Conservation (phyloP, 2,888 invertebrate species). For the Augiades crinisus region DNA sequence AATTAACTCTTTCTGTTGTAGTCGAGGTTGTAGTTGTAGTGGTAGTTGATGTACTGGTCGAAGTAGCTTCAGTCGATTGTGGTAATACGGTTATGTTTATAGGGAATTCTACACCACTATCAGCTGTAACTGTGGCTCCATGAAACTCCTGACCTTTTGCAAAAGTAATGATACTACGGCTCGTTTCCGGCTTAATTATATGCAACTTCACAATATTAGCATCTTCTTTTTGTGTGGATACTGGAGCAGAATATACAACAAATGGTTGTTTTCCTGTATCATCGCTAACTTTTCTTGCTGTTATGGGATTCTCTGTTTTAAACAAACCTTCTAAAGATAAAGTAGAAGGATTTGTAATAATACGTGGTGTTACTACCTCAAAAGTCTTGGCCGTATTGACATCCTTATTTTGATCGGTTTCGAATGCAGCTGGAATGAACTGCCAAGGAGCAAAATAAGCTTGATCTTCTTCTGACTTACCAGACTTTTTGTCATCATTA, state of each 20-base stretch:
- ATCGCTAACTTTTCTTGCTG: constrained; percentile 48
- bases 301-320: constrained; percentile 73
- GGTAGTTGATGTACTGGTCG: constrained; percentile 41
- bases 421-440: constrained; percentile 74
- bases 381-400: constrained; percentile 53
- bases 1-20: constrained; percentile 36
- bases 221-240: constrained; percentile 53
- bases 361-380: constrained; percentile 65
- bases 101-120: constrained; percentile 49
- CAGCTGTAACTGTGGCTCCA: constrained; percentile 50
- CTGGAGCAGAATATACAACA: constrained; percentile 70
- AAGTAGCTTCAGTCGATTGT: constrained; percentile 33
- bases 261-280: constrained; percentile 59
- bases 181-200: constrained; percentile 55
- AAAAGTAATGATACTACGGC: constrained; percentile 59
- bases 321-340: constrained; percentile 86
- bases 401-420: constrained; percentile 56
- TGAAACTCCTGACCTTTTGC: constrained; percentile 67
- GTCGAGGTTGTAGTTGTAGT: constrained; percentile 36
- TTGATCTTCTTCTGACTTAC: constrained; percentile 46
- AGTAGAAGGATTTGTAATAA: constrained; percentile 82
- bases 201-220: constrained; percentile 57
- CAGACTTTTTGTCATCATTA: constrained; percentile 61
- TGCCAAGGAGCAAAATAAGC: constrained; percentile 57
- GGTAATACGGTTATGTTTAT: constrained; percentile 47